Percentiles rank a stretch among this genome's conserved stretches.
phyloP scores from a whole-genome alignment of 2,888 invertebrate genomes.

The Slavum lentiscoides region DNA sequence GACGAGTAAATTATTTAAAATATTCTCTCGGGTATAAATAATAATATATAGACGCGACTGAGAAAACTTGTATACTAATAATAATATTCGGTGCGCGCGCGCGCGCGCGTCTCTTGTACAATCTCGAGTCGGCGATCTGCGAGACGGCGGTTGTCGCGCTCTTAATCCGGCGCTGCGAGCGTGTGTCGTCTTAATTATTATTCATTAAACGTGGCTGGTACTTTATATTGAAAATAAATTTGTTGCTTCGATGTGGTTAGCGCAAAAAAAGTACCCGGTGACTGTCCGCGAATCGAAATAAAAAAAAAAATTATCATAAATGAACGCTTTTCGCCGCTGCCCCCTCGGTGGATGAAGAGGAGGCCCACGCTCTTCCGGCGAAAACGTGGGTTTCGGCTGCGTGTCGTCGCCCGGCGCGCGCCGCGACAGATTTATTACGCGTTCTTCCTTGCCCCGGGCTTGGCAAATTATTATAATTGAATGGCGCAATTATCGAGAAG shows the following conservation, averaged over 20 bases:
- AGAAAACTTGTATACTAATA: neutral
- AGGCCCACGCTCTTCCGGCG: slow-evolving; percentile 13
- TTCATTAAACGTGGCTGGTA: slow-evolving; percentile 5
- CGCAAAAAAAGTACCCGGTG: neutral
- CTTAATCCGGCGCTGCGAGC: neutral
- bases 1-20: slow-evolving; percentile 27
- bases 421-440: slow-evolving; percentile 32
- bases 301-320: slow-evolving; percentile 28
- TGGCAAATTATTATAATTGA: slow-evolving; percentile 13
- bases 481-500: neutral
- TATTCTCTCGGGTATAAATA: neutral
- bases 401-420: neutral
- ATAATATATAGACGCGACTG: neutral
- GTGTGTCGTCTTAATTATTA: slow-evolving; percentile 37
- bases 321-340: neutral
- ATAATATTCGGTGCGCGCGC: neutral
- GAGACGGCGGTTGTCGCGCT: neutral
- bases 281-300: neutral
- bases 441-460: neutral
- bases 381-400: slow-evolving; percentile 19
- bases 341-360: neutral
- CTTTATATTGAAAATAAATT: slow-evolving; percentile 28
- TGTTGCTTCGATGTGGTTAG: neutral
- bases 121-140: slow-evolving; percentile 32
- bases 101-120: neutral